These are phyloP conservation scores for Rotaria magnacalcarata DNA, from an alignment of 2,888 invertebrate species.

Conservation along the genomic window DNA sequence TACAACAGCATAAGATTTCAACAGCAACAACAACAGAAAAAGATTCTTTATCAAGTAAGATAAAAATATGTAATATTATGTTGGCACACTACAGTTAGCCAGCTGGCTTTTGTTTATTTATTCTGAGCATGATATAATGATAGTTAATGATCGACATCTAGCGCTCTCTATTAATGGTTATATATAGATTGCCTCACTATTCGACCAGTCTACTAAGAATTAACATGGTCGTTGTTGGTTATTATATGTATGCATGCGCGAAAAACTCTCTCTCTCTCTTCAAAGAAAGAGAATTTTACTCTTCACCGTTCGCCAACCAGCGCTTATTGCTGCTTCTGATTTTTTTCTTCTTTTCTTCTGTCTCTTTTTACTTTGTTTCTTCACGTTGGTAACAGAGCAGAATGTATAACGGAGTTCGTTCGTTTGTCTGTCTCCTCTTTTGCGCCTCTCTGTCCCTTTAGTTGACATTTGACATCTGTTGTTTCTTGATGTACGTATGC, in stretches of 20 bases:
- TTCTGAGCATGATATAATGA: too few species aligned
- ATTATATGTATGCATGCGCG: slow-evolving; percentile 18
- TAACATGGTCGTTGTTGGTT: slow-evolving; percentile 22
- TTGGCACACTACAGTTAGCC: neutral
- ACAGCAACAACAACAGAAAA: neutral
- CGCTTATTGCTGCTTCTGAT: slow-evolving; percentile 6
- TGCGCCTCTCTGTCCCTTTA: slow-evolving; percentile 18
- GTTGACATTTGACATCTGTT: slow-evolving; percentile 29
- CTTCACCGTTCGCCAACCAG: slow-evolving; percentile 18
- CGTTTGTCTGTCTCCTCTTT: slow-evolving; percentile 22
- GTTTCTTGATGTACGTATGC: neutral
- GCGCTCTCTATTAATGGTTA: neutral
- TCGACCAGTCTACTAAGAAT: neutral
- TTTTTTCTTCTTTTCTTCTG: slow-evolving; percentile 23
- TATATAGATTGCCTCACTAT: slow-evolving; percentile 10
- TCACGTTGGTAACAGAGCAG: slow-evolving; percentile 18
- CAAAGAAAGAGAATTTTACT: slow-evolving; percentile 13
- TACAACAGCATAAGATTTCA: neutral
- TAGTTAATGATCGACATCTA: neutral
- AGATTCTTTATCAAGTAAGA: too few species aligned
- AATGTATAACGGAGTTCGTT: slow-evolving; percentile 11
- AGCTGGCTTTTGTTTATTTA: neutral
- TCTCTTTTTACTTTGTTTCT: slow-evolving; percentile 22
- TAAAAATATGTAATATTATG: neutral
- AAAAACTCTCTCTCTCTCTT: slow-evolving; percentile 1